A percentile compares a stretch with the other conserved stretches of the same genome.
Conservation (phyloP, 2,888 invertebrate genomes). For the Tetanocera ferruginea region DNA sequence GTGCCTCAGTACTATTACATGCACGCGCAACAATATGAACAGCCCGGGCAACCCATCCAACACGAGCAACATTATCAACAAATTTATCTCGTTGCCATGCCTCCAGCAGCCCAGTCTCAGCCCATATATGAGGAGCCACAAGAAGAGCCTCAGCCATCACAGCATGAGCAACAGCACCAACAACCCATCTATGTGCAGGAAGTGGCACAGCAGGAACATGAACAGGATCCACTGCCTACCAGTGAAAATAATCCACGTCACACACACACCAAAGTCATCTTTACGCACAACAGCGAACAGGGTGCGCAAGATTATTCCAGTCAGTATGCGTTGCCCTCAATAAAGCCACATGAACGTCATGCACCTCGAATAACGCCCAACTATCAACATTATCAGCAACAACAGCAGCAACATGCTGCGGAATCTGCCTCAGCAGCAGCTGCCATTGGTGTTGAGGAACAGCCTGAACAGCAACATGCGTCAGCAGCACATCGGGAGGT, state of each 20-base stretch:
- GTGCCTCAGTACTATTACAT: slow-evolving; percentile 57
- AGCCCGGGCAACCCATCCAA: slow-evolving; percentile 30
- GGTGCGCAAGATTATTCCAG: slow-evolving; percentile 55
- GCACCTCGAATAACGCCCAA: slow-evolving; percentile 48
- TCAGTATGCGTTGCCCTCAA: slow-evolving; percentile 58
- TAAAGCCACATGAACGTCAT: slow-evolving; percentile 57
- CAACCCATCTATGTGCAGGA: slow-evolving; percentile 21
- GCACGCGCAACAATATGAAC: slow-evolving; percentile 49
- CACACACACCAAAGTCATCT: slow-evolving; percentile 68
- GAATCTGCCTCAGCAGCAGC: slow-evolving; percentile 37
- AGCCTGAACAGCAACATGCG: neutral
- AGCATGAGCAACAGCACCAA: slow-evolving; percentile 20
- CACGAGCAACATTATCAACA: slow-evolving; percentile 57
- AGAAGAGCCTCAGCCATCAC: slow-evolving; percentile 20
- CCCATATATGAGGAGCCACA: slow-evolving; percentile 25
- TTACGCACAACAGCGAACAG: slow-evolving; percentile 54
- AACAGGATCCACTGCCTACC: slow-evolving; percentile 50
- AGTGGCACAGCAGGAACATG: slow-evolving; percentile 37
- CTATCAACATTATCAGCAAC: slow-evolving; percentile 40
- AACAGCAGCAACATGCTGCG: slow-evolving; percentile 22
- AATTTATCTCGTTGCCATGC: slow-evolving; percentile 62
- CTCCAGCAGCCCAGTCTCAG: slow-evolving; percentile 22
- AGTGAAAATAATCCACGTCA: slow-evolving; percentile 67
- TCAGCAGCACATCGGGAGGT: slow-evolving; percentile 42
- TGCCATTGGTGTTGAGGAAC: slow-evolving; percentile 9